These are phyloP conservation scores for Ctenochaetus hawaiiensis DNA, from an alignment of 2,797 vertebrate genomes.

Conservation along the genomic window DNA sequence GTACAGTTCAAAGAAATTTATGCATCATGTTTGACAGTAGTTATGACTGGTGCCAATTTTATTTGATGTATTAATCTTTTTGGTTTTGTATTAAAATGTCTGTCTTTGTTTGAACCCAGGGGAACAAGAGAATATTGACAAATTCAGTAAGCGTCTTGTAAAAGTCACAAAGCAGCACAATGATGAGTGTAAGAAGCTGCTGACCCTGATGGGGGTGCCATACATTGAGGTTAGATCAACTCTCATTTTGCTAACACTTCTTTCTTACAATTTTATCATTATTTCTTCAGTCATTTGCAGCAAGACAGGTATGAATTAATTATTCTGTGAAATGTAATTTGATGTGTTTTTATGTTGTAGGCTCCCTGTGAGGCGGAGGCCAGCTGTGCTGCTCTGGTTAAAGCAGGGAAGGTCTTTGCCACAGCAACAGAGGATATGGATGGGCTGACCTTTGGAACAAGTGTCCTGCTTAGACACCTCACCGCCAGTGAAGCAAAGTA, in stretches of 20 bases:
- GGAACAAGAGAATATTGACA: slow-evolving; percentile 92
- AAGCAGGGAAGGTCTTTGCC: slow-evolving; percentile 93
- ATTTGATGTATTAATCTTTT: not conserved
- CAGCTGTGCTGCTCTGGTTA: slow-evolving; percentile 95
- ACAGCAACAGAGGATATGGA: slow-evolving; percentile 99
- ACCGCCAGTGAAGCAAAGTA: slow-evolving; percentile 96
- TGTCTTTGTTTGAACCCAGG: slow-evolving; percentile 63
- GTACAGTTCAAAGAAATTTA: slow-evolving; percentile 68
- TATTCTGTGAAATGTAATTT: not conserved
- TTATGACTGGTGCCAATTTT: not conserved
- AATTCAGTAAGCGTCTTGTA: slow-evolving; percentile 94
- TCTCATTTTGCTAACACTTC: not conserved
- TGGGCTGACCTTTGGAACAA: slow-evolving; percentile 95
- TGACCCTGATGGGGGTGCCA: slow-evolving; percentile 94
- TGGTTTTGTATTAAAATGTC: not conserved
- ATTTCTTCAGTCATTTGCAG: too few species aligned
- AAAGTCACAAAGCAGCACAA: slow-evolving; percentile 97
- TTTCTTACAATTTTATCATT: not conserved
- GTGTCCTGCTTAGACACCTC: slow-evolving; percentile 92
- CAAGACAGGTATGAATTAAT: not conserved
- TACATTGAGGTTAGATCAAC: slow-evolving; percentile 86
- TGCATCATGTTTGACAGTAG: not conserved
- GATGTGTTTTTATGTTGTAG: slow-evolving; percentile 58
- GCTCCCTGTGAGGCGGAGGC: slow-evolving; percentile 97
- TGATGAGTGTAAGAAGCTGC: slow-evolving; percentile 93